A percentile compares a stretch with the other conserved stretches of the same genome.
phyloP scores from a whole-genome alignment of 2,113 vertebrate genomes.

The Psilopogon haemacephalus region DNA sequence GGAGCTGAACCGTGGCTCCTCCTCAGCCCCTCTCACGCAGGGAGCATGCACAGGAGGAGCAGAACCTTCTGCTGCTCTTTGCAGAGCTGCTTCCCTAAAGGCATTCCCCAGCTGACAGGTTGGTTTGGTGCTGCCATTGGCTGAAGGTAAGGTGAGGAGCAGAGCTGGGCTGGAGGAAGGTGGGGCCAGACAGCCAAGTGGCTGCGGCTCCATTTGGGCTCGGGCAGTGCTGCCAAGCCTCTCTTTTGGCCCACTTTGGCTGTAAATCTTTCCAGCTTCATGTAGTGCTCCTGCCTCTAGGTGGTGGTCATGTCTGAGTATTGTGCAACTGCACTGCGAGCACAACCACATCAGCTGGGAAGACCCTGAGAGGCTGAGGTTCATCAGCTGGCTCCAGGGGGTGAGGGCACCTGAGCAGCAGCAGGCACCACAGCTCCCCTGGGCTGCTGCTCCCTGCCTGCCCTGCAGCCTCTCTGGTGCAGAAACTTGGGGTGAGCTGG shows the following conservation, averaged over 20 bases:
- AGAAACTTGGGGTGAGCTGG: accelerated
- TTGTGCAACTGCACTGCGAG: not conserved
- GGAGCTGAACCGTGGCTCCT: not conserved
- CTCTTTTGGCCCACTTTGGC: not conserved
- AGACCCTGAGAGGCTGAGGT: not conserved
- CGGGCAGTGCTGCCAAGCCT: not conserved
- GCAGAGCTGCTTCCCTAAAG: not conserved
- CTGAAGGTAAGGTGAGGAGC: not conserved
- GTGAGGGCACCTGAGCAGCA: accelerated
- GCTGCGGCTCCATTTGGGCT: accelerated
- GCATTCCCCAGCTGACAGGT: not conserved
- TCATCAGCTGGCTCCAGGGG: not conserved
- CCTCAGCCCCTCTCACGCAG: not conserved
- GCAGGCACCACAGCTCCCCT: not conserved
- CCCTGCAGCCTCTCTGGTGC: accelerated
- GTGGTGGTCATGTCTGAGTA: not conserved
- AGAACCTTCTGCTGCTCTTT: not conserved
- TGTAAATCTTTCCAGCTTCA: not conserved
- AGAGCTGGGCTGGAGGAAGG: not conserved
- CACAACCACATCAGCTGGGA: accelerated
- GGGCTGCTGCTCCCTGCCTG: accelerated
- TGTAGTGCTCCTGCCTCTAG: not conserved
- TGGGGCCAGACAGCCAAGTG: not conserved
- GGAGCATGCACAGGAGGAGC: not conserved
- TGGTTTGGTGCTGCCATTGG: not conserved